Evolutionary conservation across 2,888 invertebrate genomes (phyloP).

Genomic region (Leucoptera coffeella): DNA sequence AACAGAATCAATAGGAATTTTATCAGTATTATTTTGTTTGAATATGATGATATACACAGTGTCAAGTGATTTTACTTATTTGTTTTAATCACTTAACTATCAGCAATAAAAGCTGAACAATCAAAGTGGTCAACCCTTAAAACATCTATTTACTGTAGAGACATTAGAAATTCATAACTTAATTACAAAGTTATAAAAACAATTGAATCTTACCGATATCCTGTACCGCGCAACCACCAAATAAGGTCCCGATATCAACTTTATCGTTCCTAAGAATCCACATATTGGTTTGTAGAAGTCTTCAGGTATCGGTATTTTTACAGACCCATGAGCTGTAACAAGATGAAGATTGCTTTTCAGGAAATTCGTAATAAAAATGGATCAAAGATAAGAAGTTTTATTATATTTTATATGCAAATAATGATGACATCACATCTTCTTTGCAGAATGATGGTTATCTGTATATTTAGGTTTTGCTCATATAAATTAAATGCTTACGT

Average conservation of each 20-base stretch:
- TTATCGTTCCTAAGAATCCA: slow-evolving; percentile 83
- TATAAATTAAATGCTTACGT: no score
- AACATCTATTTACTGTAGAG: neutral
- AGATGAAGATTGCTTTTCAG: neutral
- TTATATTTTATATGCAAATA: no score
- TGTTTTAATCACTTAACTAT: neutral
- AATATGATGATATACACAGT: no score
- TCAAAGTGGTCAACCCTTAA: neutral
- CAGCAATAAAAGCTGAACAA: neutral
- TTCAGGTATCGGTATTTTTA: slow-evolving; percentile 35
- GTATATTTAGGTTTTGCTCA: neutral
- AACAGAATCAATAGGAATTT: no score
- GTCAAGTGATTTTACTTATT: no score
- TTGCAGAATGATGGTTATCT: neutral
- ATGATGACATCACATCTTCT: no score
- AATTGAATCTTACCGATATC: slow-evolving; percentile 32
- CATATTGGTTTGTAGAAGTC: slow-evolving; percentile 62
- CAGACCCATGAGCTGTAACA: slow-evolving; percentile 9
- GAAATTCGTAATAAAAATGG: no score
- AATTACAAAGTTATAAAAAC: neutral
- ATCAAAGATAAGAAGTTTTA: no score
- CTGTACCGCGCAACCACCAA: slow-evolving; percentile 84
- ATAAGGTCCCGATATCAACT: slow-evolving; percentile 79
- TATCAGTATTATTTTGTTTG: no score
- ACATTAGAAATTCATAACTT: neutral